phyloP scores from a whole-genome alignment of 2,113 vertebrate species.

The Edolisoma coerulescens region DNA sequence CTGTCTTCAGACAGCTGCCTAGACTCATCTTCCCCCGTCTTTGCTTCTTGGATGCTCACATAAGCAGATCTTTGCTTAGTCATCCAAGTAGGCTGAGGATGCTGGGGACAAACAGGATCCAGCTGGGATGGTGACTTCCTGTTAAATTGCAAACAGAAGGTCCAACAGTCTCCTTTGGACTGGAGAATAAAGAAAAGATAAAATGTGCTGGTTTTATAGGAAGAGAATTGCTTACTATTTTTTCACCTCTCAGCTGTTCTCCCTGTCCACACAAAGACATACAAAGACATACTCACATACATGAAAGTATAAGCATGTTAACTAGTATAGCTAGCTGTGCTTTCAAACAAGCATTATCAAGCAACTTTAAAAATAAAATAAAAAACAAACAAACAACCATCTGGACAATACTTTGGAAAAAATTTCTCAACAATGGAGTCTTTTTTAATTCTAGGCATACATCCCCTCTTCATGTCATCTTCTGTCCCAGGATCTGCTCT shows the following conservation, averaged over 20 bases:
- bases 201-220: background rate
- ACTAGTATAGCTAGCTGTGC: background rate
- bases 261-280: background rate
- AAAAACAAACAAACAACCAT: background rate
- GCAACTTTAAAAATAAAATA: background rate
- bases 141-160: background rate
- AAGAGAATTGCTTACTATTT: background rate
- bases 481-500: background rate
- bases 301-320: background rate
- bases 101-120: background rate
- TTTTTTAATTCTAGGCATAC: background rate
- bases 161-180: background rate
- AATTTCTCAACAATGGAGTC: background rate
- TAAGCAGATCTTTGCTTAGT: background rate
- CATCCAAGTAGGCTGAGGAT: background rate
- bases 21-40: background rate
- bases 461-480: background rate
- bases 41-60: background rate
- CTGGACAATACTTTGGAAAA: background rate
- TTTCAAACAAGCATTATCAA: background rate
- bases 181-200: background rate
- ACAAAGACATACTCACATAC: background rate
- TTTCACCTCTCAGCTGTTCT: background rate
- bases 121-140: background rate
- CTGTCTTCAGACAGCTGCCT: background rate